Base-by-base conservation (phyloP, 1,140 invertebrate genomes). In the Nephila pilipes region DNA sequence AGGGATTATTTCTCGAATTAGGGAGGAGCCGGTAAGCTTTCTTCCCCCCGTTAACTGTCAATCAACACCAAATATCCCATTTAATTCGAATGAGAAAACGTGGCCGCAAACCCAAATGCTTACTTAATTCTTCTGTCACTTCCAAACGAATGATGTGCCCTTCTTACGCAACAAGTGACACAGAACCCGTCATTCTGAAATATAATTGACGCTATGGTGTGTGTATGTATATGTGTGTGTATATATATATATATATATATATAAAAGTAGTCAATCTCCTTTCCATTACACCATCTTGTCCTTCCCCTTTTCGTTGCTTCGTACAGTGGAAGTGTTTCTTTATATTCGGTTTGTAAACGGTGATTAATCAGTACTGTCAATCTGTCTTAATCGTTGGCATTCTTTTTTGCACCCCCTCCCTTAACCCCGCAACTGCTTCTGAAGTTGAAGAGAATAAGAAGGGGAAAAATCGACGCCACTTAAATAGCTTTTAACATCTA, bases 401-500 rank as follows among this genome's bases (percentile, higher is more conserved):
- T 29, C 65, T 75, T 75, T 14, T 8, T 29, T 20, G 32, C 79
- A 25, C 25, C 85, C 79, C 38, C 55, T 63, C 57, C 38, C 85
- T 69, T 38, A 29, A 14, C 63, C 12, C 14, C 8, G 63, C n/a
- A 14, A 18, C 85, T 38, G 85, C 32, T 16, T 22, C 18, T 38
- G 38, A 87, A 87, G 38, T 32, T 14, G 16, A 12, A 32, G 4
- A 69, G 46, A 14, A 69, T 54, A 38, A 54, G 65, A 14, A 20
- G 36, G 65, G 38, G 25, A 65, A 29, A 32, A 89, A 54, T 79
- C 12, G 58, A 22, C 32, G 60, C 58, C 90, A 91, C 90, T 91
- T 91, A 91, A 91, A 85, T 91, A 91, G 55, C 80, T 91, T 91
- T 91, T 91, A 85, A 91, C 90, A 91, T 91, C 90, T 91, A 91